Evolutionary conservation across 2,113 vertebrate genomes (phyloP), one percentile per base, ranked within the genome.

Genomic region (Tiliqua scincoides): DNA sequence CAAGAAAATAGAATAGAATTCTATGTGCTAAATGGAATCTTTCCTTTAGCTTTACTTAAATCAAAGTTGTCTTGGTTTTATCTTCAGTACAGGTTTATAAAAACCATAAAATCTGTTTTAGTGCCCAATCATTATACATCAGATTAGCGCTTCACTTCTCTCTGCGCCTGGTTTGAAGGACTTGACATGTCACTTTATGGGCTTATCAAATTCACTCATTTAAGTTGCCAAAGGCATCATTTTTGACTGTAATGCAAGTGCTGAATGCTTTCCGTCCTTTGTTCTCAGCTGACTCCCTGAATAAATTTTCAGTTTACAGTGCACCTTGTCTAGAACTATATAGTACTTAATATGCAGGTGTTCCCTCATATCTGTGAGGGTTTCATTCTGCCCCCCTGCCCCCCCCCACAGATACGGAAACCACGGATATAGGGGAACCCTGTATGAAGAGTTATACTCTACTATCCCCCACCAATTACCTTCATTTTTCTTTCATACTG

Each of bases 81-180:
- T 79, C 35, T 71, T 72, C 54, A 85, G 27, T 78, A 0, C 71
- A 79, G 57, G 6, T 72, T 62, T 79, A 32, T 35, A 48, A 78
- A 71, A 37, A 61, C 35, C 8, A 61, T 78, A 78, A 59, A 79
- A 79, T 23, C 57, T 80, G n/a, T 21, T 73, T 61, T 73, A 73
- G 30, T 86, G 73, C 35, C 8, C 59, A 92, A 82, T 12, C 9
- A 23, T 87, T 74, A 65, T 67, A 62, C 6, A 65, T 92, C 82
- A 84, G 25, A 37, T 83, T 84, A 67, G 73, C 14, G 37, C 88
- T 86, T 78, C n/a, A 37, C 82, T 30, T 23, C 67, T 85, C 83
- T 81, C 88, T 91, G 88, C 86, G 63, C 82, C 71, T 11, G 73
- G 32, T n/a, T n/a, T 25, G 76, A 87, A 90, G 30, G 72, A 43